Evolutionary conservation across 2,113 vertebrate genomes (phyloP), one percentile per base, ranked within the genome.

Genomic region (Octodon degus): DNA sequence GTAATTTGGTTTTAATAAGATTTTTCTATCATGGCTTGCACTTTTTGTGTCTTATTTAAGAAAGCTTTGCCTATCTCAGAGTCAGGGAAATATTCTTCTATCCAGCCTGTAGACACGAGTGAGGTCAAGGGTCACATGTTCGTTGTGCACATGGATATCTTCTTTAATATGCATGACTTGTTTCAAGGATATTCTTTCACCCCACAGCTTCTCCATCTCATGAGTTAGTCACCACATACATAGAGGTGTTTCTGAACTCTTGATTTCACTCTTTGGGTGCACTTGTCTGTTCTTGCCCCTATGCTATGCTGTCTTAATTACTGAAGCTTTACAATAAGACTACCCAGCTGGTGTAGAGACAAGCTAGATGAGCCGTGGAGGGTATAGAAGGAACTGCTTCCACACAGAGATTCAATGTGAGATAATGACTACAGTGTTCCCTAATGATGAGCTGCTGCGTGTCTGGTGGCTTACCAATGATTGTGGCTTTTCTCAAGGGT

Each of bases 61-160:
- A 92, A 77, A 37, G 37, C 47, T 77, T 86, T 80, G 63, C 7
- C 27, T 82, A 90, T 43, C 27, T 82, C 60, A 86, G n/a, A 96
- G 65, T 77, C 62, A 58, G 86, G 25, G 50, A 90, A 24, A 82
- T 90, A 76, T 34, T 92, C 40, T 89, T 88, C 13, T 89, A 20
- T 70, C 16, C 58, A 67, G 55, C 30, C 37, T 13, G 55, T n/a
- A 77, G 25, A 40, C 25, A 34, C 60, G 34, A 74, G n/a, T 76
- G 70, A 82, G 53, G 34, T 50, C 7, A 40, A 85, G 4, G 34
- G 20, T 76, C 14, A 50, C 24, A 2, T 14, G 27, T 50, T 17
- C 9, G 47, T 80, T 34, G 34, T 74, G 17, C 14, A 76, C 4
- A 3, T 70, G 24, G 14, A 20, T 74, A 93, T 19, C 7, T 47